A percentile compares a stretch with the other conserved stretches of the same genome.
Evolutionary conservation across 2,888 invertebrate genomes (phyloP).

Genomic region (Parnassius glacialis): DNA sequence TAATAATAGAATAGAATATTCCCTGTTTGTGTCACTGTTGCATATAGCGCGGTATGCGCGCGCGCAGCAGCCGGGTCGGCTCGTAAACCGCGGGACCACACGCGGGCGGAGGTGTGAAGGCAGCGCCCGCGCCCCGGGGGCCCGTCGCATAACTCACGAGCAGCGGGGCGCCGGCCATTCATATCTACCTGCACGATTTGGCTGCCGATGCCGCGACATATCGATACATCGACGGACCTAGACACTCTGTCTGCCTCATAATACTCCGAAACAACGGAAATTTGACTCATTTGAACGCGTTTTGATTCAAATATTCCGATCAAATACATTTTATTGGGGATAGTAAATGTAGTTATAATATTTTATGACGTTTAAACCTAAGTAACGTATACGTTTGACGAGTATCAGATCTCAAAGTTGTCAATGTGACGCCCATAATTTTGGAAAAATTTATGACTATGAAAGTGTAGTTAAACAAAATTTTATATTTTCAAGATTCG

Average conservation of each 20-base stretch:
- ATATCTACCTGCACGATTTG: slow-evolving; percentile 67
- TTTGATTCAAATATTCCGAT: slow-evolving; percentile 15
- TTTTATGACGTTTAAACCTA: slow-evolving; percentile 12
- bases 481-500: too few species aligned
- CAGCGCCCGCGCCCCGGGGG: slow-evolving; percentile 73
- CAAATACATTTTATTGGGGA: slow-evolving; percentile 10
- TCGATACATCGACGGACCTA: slow-evolving; percentile 55
- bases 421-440: slow-evolving; percentile 6
- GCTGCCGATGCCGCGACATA: slow-evolving; percentile 31
- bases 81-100: slow-evolving; percentile 78
- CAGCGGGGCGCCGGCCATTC: slow-evolving; percentile 79
- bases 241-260: slow-evolving; percentile 64
- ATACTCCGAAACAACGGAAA: slow-evolving; percentile 21
- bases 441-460: neutral
- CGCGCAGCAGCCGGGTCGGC: slow-evolving; percentile 62
- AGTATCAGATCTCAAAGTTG: slow-evolving; percentile 7
- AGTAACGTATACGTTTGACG: slow-evolving; percentile 8
- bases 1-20: neutral
- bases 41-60: slow-evolving; percentile 43
- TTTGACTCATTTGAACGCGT: slow-evolving; percentile 39
- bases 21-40: slow-evolving; percentile 28
- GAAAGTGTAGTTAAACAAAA: too few species aligned
- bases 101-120: slow-evolving; percentile 80
- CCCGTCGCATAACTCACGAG: slow-evolving; percentile 73
- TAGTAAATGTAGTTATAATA: slow-evolving; percentile 9